Evolutionary conservation across 2,888 invertebrate genomes (phyloP).

Genomic region (Lasioglossum marginatum): DNA sequence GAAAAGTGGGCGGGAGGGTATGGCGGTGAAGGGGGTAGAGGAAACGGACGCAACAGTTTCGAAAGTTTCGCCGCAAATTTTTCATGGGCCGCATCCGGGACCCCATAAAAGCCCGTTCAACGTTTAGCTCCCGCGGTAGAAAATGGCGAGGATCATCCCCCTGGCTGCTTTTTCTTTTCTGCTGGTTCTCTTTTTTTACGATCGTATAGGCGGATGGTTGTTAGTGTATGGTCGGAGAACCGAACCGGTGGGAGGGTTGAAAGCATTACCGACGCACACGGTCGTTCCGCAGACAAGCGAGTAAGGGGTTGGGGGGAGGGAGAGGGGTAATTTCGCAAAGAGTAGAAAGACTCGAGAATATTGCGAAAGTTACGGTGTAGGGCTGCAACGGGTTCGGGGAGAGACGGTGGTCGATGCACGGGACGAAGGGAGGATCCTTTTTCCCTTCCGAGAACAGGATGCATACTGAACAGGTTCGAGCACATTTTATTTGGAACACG

Average conservation of each 20-base stretch:
- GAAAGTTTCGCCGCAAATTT: conserved; percentile 65
- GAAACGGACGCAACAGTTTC: conserved; percentile 29
- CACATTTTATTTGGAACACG: background rate
- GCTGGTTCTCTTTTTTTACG: conserved; percentile 39
- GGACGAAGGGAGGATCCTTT: conserved; percentile 46
- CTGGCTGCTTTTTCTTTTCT: background rate
- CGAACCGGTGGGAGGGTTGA: conserved; percentile 44
- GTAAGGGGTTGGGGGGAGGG: background rate
- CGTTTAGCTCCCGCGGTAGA: conserved; percentile 50
- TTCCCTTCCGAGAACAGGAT: conserved; percentile 72
- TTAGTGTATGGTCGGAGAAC: conserved; percentile 43
- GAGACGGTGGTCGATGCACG: conserved; percentile 19
- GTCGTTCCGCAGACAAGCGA: conserved; percentile 27
- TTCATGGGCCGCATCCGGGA: conserved; percentile 59
- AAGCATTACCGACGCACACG: conserved; percentile 66
- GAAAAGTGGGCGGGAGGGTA: conserved; percentile 16
- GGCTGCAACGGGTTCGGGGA: background rate
- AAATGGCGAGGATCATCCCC: conserved; percentile 21
- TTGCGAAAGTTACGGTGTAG: conserved; percentile 75
- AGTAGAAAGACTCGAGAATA: conserved; percentile 77
- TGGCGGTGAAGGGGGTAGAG: background rate
- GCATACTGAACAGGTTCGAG: conserved; percentile 68
- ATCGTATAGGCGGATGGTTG: conserved; percentile 47
- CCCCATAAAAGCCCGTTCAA: conserved; percentile 56
- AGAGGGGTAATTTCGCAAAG: conserved; percentile 69